Evolutionary conservation across 2,797 vertebrate genomes (phyloP).

Genomic region (Pipistrellus kuhlii): DNA sequence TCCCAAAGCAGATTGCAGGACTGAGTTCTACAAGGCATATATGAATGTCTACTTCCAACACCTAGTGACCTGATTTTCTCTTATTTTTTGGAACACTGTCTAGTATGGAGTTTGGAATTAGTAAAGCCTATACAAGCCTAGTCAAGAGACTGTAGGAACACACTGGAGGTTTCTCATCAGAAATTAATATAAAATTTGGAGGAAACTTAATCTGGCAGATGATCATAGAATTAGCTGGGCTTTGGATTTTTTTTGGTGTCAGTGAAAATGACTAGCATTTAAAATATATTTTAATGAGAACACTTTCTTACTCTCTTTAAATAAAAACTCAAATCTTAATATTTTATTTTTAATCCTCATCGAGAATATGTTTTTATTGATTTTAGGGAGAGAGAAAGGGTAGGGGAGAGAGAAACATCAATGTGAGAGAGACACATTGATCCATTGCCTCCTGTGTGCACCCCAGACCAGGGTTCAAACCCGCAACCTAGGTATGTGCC

Average conservation of each 20-base stretch:
- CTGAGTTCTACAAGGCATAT: neutral
- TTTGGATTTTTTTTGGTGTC: conserved; percentile 11
- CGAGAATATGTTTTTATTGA: neutral
- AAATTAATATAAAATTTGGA: conserved; percentile 46
- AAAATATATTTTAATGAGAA: conserved; percentile 38
- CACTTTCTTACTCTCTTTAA: conserved; percentile 41
- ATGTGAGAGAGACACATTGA: neutral
- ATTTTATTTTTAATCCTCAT: neutral
- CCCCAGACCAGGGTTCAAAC: neutral
- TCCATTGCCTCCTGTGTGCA: neutral
- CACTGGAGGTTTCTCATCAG: neutral
- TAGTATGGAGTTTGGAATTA: conserved; percentile 10
- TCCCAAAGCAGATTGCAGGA: neutral
- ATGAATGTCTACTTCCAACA: neutral
- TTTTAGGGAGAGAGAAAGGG: neutral
- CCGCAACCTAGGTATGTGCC: neutral
- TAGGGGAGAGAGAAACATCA: neutral
- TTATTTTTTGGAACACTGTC: conserved; percentile 17
- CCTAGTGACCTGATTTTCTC: neutral
- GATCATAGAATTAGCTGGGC: neutral
- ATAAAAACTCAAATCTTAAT: neutral
- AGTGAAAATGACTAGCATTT: neutral
- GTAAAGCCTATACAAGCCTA: neutral
- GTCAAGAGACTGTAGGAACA: conserved; percentile 27
- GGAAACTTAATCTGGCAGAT: neutral